Conservation (phyloP, 2,113 vertebrate genomes). For the Candoia aspera region DNA sequence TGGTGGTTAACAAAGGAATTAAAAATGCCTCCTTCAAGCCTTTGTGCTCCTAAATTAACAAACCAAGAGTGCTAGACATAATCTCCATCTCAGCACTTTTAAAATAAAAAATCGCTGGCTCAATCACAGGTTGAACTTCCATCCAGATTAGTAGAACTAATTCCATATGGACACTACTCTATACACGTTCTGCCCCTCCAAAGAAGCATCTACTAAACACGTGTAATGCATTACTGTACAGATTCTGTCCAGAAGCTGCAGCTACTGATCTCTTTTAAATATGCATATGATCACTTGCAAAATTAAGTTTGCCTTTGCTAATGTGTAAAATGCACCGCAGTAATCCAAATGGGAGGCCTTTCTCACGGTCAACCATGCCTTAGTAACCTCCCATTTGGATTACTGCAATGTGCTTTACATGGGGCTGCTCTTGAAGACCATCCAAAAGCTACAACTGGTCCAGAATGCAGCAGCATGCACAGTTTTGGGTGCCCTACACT, state of each 20-base stretch:
- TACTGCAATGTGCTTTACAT: neutral
- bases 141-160: neutral
- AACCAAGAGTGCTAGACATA: constrained; percentile 10
- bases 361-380: neutral
- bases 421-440: neutral
- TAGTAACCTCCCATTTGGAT: neutral
- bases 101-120: neutral
- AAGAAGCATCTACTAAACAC: neutral
- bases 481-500: neutral
- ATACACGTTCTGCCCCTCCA: neutral
- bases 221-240: neutral
- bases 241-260: neutral
- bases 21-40: constrained; percentile 40
- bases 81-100: constrained; percentile 12
- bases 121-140: neutral
- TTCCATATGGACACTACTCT: neutral
- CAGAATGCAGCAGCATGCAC: neutral
- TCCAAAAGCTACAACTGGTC: neutral
- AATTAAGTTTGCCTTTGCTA: neutral
- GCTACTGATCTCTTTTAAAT: neutral
- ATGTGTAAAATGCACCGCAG: neutral
- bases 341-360: neutral
- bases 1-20: constrained; percentile 22
- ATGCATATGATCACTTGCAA: neutral
- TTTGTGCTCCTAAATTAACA: constrained; percentile 37